Percentiles rank a stretch among this genome's conserved stretches.
These are phyloP conservation scores for Ceratosolen fusciceps DNA, from an alignment of 1,140 invertebrate genomes.

Conservation along the genomic window DNA sequence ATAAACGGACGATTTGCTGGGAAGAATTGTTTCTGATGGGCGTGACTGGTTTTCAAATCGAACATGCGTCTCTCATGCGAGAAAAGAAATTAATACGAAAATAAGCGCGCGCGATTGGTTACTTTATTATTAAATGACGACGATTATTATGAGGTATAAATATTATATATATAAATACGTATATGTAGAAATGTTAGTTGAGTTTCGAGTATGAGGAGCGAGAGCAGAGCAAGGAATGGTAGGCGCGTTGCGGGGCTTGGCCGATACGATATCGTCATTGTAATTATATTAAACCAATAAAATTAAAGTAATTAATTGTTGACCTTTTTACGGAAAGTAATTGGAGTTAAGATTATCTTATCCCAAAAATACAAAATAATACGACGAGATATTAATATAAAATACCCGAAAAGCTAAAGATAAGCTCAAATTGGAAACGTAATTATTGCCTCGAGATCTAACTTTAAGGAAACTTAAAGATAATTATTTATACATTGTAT, in stretches of 20 bases:
- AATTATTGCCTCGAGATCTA: conserved; percentile 21
- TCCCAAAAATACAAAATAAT: too few relatives aligned
- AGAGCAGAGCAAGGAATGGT: not conserved
- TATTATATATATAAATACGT: conserved; percentile 53
- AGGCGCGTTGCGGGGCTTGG: conserved; percentile 43
- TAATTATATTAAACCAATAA: not conserved
- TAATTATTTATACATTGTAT: conserved; percentile 16
- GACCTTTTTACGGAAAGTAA: conserved; percentile 48
- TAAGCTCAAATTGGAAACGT: not conserved
- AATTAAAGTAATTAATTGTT: conserved; percentile 54
- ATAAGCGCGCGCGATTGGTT: conserved; percentile 54
- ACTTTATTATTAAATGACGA: conserved; percentile 57
- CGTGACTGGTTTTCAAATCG: conserved; percentile 26
- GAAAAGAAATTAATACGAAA: conserved; percentile 28
- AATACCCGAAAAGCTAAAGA: conserved; percentile 21
- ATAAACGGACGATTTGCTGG: conserved; percentile 23
- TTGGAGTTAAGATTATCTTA: too few relatives aligned
- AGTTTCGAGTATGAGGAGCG: conserved; percentile 52
- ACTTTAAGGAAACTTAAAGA: not conserved
- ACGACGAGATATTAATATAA: conserved; percentile 15
- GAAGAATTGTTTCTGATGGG: conserved; percentile 29
- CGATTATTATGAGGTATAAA: conserved; percentile 54
- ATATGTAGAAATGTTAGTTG: conserved; percentile 56
- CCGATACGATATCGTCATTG: conserved; percentile 49
- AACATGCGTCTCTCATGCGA: not conserved